Percentiles rank a stretch among this genome's conserved stretches.
Evolutionary conservation across 2,888 invertebrate genomes (phyloP).

Genomic region (Rugalucina vietnamica): DNA sequence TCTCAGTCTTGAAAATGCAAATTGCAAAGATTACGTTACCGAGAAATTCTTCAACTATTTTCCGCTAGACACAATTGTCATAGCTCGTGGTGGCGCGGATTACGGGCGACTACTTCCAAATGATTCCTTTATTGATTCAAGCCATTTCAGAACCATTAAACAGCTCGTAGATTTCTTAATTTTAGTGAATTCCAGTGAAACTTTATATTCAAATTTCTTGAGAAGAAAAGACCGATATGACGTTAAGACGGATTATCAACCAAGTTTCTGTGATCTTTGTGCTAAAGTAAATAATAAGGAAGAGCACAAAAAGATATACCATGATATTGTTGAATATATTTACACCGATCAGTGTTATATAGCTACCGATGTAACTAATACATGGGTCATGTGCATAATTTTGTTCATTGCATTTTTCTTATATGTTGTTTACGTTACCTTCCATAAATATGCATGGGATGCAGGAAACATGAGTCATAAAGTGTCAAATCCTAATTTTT

Average conservation of each 20-base stretch:
- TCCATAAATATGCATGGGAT: no score
- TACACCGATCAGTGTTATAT: conserved; percentile 17
- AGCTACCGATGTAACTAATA: conserved; percentile 10
- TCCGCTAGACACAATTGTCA: conserved; percentile 14
- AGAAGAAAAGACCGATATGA: not conserved
- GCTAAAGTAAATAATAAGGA: conserved; percentile 26
- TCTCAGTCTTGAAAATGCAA: conserved; percentile 17
- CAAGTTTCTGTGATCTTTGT: conserved; percentile 23
- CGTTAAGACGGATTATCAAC: not conserved
- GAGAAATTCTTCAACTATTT: conserved; percentile 18
- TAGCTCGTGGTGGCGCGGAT: conserved; percentile 33
- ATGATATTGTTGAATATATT: conserved; percentile 2
- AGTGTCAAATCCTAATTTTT: no score
- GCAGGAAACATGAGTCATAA: no score
- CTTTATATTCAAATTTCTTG: conserved; percentile 20
- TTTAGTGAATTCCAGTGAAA: conserved; percentile 28
- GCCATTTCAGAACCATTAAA: not conserved
- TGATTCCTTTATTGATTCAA: conserved; percentile 24
- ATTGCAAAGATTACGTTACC: conserved; percentile 5
- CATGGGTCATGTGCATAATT: not conserved
- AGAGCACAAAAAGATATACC: not conserved
- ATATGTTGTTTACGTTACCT: not conserved
- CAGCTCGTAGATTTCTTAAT: conserved; percentile 8
- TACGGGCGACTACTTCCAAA: conserved; percentile 24
- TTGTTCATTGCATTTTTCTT: not conserved